phyloP scores from a whole-genome alignment of 2,888 invertebrate genomes.

The Drosophila gaucha region DNA sequence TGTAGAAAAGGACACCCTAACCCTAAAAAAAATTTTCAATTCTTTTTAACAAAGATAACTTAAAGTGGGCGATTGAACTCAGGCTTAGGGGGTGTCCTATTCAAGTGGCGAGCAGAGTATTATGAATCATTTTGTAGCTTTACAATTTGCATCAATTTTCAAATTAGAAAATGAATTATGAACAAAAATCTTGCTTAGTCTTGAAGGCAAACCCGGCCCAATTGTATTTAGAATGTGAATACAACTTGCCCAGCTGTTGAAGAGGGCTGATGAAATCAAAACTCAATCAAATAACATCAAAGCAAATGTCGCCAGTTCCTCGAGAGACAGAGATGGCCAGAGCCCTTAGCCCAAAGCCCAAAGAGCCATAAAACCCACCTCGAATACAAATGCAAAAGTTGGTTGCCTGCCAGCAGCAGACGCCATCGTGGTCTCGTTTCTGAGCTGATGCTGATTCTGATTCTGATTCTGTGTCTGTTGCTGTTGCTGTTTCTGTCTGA shows the following conservation, averaged over 20 bases:
- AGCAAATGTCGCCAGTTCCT: constrained; percentile 63
- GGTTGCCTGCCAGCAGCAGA: constrained; percentile 54
- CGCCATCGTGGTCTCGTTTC: constrained; percentile 52
- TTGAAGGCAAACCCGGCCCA: not conserved
- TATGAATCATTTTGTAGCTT: no score
- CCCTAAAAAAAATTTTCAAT: no score
- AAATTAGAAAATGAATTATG: no score
- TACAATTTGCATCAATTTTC: no score
- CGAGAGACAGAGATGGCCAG: constrained; percentile 4
- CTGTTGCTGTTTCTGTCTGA: constrained; percentile 61
- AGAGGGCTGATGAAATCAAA: constrained; percentile 24
- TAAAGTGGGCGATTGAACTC: no score
- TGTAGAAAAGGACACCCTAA: no score
- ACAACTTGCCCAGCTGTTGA: constrained; percentile 3
- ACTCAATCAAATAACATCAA: constrained; percentile 75
- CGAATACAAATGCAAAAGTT: constrained; percentile 19
- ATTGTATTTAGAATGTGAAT: not conserved
- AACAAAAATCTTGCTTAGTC: not conserved
- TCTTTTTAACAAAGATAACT: no score
- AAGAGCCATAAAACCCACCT: constrained; percentile 2
- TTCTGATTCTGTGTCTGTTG: constrained; percentile 1
- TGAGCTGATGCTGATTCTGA: not conserved
- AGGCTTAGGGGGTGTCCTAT: no score
- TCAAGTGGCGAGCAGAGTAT: no score
- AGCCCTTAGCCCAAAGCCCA: not conserved